Evolutionary conservation across 2,888 invertebrate genomes (phyloP), one percentile per base, ranked within the genome.

Genomic region (Pasiphila rectangulata): DNA sequence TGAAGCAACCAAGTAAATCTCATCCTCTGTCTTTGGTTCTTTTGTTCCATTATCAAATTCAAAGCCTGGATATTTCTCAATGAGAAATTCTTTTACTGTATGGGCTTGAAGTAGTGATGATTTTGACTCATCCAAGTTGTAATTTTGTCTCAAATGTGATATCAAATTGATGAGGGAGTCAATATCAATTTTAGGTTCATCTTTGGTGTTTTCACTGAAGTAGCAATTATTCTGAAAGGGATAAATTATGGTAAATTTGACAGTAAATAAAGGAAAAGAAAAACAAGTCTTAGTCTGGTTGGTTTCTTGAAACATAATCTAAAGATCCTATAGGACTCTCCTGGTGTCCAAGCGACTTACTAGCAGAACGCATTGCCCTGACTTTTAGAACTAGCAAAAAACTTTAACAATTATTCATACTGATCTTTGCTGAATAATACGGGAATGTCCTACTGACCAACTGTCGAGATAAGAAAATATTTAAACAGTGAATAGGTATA

Each of bases 51-150:
- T 76, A 63, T 76, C 70, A 67, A 87, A 84, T 66, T 69, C 69
- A 60, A 90, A 90, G 27, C 77, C 72, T 2, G 91, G 91, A 70
- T 89, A 91, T 63, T 86, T 88, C 51, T 86, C 87, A 34, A 58
- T 24, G 24, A 87, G 64, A 52, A 88, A 88, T 45, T 82, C 84
- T 46, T 79, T 71, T 2, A 87, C 61, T 6, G 82, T 81, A 17
- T 75, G 70, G 2, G 83, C 85, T 60, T 78, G 79, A 34, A 87
- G 63, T 37, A 70, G 51, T 1, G 86, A 82, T 7, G 87, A 86
- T 61, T 79, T 85, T 1, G 85, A 83, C 49, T 84, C 83, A 19
- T 84, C 78, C 32, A 84, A 73, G 59, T 73, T 83, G 10, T 83
- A 62, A 48, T 83, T 87, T 57, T 82, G 75, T 49, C 80, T 75